Evolutionary conservation across 2,113 vertebrate species (phyloP).

Genomic region (Alosa alosa): DNA sequence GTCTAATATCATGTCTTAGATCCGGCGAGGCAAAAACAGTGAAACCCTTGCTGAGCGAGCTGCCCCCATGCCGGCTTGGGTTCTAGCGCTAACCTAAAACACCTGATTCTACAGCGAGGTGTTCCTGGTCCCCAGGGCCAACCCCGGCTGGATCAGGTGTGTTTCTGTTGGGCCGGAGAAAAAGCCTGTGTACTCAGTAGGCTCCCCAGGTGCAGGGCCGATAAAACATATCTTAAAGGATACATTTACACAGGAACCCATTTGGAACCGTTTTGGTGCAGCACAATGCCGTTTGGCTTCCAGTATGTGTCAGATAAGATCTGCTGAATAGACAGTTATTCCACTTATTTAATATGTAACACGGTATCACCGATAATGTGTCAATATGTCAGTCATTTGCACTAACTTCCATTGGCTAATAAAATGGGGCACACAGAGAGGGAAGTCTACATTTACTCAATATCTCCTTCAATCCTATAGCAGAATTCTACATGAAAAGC

Average conservation of each 20-base stretch:
- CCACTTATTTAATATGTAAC: conserved; percentile 16
- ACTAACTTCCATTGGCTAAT: conserved; percentile 15
- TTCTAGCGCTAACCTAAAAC: conserved; percentile 16
- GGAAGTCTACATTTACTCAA: background rate
- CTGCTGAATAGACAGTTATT: conserved; percentile 13
- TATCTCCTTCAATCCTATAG: background rate
- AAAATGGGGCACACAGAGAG: background rate
- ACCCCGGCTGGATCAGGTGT: conserved; percentile 1
- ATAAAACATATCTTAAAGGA: conserved; percentile 17
- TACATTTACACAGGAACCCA: conserved; percentile 4
- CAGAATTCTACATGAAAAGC: background rate
- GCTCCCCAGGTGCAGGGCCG: conserved; percentile 16
- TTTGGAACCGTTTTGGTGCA: background rate
- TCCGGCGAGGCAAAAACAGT: background rate
- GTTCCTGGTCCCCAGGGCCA: conserved; percentile 2
- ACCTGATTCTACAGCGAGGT: conserved; percentile 15
- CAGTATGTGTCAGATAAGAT: conserved; percentile 17
- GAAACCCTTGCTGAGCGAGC: background rate
- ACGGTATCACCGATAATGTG: conserved; percentile 11
- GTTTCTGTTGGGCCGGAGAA: conserved; percentile 13
- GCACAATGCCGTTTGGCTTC: conserved; percentile 10
- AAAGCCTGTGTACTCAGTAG: background rate
- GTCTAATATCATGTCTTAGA: conserved; percentile 12
- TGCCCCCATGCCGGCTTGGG: conserved; percentile 14
- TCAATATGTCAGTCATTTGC: conserved; percentile 21